A percentile compares a stretch with the other conserved stretches of the same genome.
Evolutionary conservation across 2,797 vertebrate genomes (phyloP).

Genomic region (Sebastes itinus): DNA sequence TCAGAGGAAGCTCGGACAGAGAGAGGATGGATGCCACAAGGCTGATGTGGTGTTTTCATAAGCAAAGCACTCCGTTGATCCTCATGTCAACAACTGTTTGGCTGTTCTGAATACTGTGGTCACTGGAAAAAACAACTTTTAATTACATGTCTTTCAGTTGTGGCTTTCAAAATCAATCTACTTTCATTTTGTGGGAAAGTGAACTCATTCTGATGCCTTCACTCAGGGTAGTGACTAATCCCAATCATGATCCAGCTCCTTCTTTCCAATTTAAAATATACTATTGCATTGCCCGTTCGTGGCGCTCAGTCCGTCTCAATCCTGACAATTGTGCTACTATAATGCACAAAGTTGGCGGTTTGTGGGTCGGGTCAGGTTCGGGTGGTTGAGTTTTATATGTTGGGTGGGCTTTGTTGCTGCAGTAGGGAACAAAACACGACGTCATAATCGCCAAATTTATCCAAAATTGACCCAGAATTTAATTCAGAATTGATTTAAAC

Average conservation of each 20-base stretch:
- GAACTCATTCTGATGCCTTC: neutral
- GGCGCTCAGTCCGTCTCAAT: too few species aligned
- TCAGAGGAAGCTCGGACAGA: conserved; percentile 12
- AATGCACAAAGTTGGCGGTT: too few species aligned
- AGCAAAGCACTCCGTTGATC: neutral
- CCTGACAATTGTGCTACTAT: too few species aligned
- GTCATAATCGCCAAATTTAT: neutral
- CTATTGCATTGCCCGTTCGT: neutral
- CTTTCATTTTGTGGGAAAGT: neutral
- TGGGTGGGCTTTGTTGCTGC: neutral
- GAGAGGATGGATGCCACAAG: conserved; percentile 9
- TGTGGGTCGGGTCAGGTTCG: too few species aligned
- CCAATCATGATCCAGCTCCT: neutral
- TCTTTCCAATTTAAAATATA: neutral
- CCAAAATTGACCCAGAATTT: neutral
- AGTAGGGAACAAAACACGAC: neutral
- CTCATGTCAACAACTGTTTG: neutral
- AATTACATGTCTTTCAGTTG: neutral
- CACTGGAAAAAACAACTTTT: neutral
- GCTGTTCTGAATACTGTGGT: neutral
- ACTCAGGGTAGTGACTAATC: neutral
- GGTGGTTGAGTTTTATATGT: too few species aligned
- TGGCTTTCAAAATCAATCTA: neutral
- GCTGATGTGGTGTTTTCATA: conserved; percentile 33
- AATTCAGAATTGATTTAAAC: too few species aligned